Base-by-base conservation (phyloP, 2,797 vertebrate species). In the Anisognathus igniventris region DNA sequence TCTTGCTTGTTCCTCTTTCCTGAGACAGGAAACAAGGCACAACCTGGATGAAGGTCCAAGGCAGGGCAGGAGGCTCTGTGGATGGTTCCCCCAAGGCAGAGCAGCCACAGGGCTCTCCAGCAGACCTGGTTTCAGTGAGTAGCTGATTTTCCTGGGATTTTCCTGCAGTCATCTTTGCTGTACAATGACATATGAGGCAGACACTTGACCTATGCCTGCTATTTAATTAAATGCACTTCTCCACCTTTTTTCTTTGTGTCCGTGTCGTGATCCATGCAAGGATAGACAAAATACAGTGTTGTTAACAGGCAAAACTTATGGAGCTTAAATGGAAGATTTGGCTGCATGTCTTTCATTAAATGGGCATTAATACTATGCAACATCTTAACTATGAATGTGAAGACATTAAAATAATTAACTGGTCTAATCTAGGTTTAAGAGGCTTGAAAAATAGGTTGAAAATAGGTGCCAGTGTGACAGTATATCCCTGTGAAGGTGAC, bases 101-200 rank as follows among this genome's bases (percentile, higher is more conserved):
- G 88, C 71, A 62, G 72, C 58, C 79, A 73, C 81, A 88, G 91
- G 79, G 91, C 62, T 90, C 96, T 93, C 57, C 82, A 31, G 79
- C 50, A 75, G 92, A 71, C 33, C 82, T 50, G 35, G 20, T 51
- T 96, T 93, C 90, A 89, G 88, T 44, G 84, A 76, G 50, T 6
- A 94, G 90, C 93, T 94, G 94, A 51, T 88, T 96, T 96, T 77
- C 91, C 95, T 93, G 92, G 90, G 96, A 72, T 95, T 96, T 95
- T 97, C 95, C 94, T 92, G 94, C 92, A 90, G 89, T 94, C 66
- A 44, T 96, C 95, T 88, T 84, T 96, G 94, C 95, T 95, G 90
- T 92, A 96, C 92, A 96, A 94, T 98, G 97, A 97, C 97, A 96
- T 97, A 96, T 79, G 96, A 97, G 96, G 95, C 96, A 97, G 96